Conservation (phyloP, 2,797 vertebrate genomes). For the Xenops minutus region DNA sequence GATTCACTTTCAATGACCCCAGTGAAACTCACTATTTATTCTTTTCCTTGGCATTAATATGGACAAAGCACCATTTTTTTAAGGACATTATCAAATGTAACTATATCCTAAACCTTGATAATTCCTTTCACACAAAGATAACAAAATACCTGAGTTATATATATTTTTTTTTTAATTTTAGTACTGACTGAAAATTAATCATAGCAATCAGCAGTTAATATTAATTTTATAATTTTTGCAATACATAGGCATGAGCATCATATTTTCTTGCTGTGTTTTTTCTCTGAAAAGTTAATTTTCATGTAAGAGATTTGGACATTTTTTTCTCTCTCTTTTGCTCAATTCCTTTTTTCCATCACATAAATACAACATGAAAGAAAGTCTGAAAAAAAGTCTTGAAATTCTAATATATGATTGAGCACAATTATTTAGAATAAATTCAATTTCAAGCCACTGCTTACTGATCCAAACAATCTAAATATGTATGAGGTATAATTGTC, state of each 20-base stretch:
- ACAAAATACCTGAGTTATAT: not conserved
- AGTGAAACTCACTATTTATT: not conserved
- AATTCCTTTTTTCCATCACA: not conserved
- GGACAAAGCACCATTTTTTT: not conserved
- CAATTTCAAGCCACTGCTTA: not conserved
- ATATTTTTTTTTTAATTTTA: not conserved
- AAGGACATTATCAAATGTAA: not conserved
- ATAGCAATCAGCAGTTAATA: not conserved
- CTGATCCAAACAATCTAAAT: not conserved
- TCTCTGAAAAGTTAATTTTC: not conserved
- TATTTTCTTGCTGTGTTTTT: not conserved
- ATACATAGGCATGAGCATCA: not conserved
- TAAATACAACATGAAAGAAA: not conserved
- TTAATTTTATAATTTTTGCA: not conserved
- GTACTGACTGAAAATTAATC: not conserved
- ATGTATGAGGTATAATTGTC: not conserved
- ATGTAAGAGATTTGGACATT: not conserved
- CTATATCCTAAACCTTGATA: not conserved
- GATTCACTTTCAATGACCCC: not conserved
- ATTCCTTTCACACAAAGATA: not conserved
- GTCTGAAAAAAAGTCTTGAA: not conserved
- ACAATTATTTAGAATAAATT: not conserved
- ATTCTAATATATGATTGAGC: not conserved
- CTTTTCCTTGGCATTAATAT: not conserved
- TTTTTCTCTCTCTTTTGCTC: not conserved